Evolutionary conservation across 1,140 invertebrate genomes (phyloP), one percentile per base, ranked within the genome.

Genomic region (Bombus balteatus): DNA sequence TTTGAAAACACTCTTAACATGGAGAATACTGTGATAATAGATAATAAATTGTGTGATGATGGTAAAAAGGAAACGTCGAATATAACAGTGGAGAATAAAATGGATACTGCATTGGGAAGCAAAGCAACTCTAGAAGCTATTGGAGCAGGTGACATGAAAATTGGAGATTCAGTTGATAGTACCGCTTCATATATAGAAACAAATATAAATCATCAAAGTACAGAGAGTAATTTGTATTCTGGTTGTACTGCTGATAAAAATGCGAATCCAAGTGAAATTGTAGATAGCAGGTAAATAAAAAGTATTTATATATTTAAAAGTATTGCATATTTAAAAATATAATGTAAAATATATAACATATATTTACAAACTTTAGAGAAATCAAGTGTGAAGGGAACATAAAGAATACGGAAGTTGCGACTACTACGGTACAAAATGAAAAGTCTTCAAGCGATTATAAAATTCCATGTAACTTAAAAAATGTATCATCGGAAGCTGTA

Each of bases 1-100:
- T 94, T 94, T 47, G 93, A 93, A 53, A 91, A 82, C 84, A 81
- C 92, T 43, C 83, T 92, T 32, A 91, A 79, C 70, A 88, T 89
- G 81, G 88, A 92, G 43, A 87, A 86, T 10, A 77, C 66, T 65
- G 73, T 59, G 76, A 81, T 80, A 75, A 76, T 79, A 47, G 73
- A 90, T 66, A 89, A 87, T 79, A 91, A 92, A 59, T 65, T 85
- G 39, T 68, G 39, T 22, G 85, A 86, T 65, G 75, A 89, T 66
- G 34, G 34, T 18, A 66, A 91, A 70, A 82, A 72, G 34, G 57
- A 74, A 25, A n/a, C 12, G 22, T 53, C 47, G 37, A 62, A 80
- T 66, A 28, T 65, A 62, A n/a, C 34, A n/a, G 70, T 72, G 25
- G 32, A 68, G 47, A 77, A 62, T 59, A 78, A 91, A 66, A 87